Percentiles rank a stretch among this genome's conserved stretches.
phyloP scores from a whole-genome alignment of 2,888 invertebrate genomes.

The Protula sp. region DNA sequence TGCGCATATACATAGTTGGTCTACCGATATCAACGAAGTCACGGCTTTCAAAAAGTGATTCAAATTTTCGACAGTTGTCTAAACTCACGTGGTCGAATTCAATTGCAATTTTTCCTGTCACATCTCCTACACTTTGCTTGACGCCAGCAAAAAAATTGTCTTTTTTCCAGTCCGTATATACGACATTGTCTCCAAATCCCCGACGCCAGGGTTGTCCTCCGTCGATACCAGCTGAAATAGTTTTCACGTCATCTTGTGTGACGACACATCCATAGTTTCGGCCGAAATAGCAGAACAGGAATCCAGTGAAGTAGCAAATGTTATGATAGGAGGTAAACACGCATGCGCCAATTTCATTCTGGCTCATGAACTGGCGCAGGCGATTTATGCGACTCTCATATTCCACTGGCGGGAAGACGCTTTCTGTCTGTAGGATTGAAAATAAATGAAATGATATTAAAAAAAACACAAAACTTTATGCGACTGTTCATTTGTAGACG shows the following conservation, averaged over 20 bases:
- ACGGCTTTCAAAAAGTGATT: background rate
- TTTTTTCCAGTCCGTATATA: conserved; percentile 19
- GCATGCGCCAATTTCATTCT: conserved; percentile 1
- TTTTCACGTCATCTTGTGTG: conserved; percentile 4
- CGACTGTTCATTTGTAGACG: no score
- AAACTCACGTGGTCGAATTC: conserved; percentile 18
- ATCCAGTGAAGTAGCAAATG: conserved; percentile 18
- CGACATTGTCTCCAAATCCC: conserved; percentile 11
- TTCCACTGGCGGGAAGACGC: conserved; percentile 8
- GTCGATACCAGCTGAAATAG: conserved; percentile 13
- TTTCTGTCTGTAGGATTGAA: conserved; percentile 6
- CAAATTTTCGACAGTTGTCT: conserved; percentile 10
- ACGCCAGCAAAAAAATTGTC: conserved; percentile 17
- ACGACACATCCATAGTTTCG: conserved; percentile 13
- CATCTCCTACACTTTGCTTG: background rate
- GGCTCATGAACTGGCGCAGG: conserved; percentile 10
- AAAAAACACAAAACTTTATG: no score
- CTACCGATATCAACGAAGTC: conserved; percentile 11
- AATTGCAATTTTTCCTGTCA: conserved; percentile 5
- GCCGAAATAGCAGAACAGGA: conserved; percentile 15
- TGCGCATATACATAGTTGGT: conserved; percentile 10
- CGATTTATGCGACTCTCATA: conserved; percentile 4
- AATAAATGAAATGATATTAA: no score
- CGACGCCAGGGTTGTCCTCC: conserved; percentile 18
- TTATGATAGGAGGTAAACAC: conserved; percentile 19